Evolutionary conservation across 2,797 vertebrate genomes (phyloP).

Genomic region (Sparus aurata): DNA sequence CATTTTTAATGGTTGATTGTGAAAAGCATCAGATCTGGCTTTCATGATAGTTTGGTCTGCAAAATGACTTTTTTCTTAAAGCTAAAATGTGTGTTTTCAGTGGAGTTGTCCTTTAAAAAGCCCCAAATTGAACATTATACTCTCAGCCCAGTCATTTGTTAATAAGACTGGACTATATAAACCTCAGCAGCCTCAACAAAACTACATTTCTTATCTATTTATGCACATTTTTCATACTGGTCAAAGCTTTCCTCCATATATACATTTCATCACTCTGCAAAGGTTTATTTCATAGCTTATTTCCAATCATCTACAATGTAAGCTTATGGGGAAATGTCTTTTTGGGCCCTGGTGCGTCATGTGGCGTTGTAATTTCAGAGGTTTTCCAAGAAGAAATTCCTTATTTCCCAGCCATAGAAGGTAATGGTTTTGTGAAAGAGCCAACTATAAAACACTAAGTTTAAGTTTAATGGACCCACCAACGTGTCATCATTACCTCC

Average conservation of each 20-base stretch:
- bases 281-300: constrained; percentile 35
- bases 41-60: background rate
- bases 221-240: background rate
- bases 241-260: constrained; percentile 19
- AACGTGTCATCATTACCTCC: constrained; percentile 46
- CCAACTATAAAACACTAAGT: constrained; percentile 8
- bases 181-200: constrained; percentile 2
- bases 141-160: background rate
- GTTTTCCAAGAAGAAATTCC: background rate
- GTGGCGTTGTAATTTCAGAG: too few species aligned
- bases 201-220: constrained; percentile 7
- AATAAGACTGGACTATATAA: background rate
- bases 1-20: background rate
- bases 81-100: background rate
- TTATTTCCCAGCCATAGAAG: background rate
- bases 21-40: background rate
- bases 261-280: constrained; percentile 16
- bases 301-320: constrained; percentile 5
- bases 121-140: background rate
- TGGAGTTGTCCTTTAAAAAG: background rate
- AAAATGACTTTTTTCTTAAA: background rate
- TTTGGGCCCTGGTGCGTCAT: too few species aligned
- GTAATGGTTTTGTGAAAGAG: constrained; percentile 37
- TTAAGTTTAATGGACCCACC: constrained; percentile 28
- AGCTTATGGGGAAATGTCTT: too few species aligned